phyloP scores from a whole-genome alignment of 2,888 invertebrate species.

The Brenthis hecate region DNA sequence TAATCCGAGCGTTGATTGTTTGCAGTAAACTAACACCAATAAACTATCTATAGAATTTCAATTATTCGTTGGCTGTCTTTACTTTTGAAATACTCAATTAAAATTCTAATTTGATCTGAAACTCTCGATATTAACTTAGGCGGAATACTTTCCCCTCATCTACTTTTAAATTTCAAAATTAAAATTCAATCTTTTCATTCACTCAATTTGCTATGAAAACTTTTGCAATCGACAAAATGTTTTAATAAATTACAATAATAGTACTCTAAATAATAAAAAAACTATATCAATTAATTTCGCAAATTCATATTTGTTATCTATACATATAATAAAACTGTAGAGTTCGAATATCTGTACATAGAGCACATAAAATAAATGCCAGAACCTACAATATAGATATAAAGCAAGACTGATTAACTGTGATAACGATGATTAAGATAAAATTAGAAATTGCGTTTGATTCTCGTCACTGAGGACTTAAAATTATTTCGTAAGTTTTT shows the following conservation, averaged over 20 bases:
- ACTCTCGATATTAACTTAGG: slow-evolving; percentile 30
- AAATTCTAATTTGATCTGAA: slow-evolving; percentile 37
- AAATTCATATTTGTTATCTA: too few species aligned
- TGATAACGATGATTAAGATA: too few species aligned
- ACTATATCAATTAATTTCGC: too few species aligned
- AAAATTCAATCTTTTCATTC: slow-evolving; percentile 22
- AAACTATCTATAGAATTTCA: slow-evolving; percentile 34
- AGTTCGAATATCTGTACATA: too few species aligned
- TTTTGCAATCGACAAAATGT: neutral
- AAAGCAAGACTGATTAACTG: too few species aligned
- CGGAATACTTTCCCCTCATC: slow-evolving; percentile 19
- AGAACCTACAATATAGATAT: too few species aligned
- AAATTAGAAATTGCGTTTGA: neutral
- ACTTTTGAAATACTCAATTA: slow-evolving; percentile 37
- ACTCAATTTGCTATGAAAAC: slow-evolving; percentile 2
- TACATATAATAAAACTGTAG: too few species aligned
- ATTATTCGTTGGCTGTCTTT: slow-evolving; percentile 35
- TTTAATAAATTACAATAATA: too few species aligned
- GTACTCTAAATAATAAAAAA: too few species aligned
- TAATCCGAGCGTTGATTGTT: slow-evolving; percentile 31
- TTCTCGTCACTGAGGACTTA: neutral
- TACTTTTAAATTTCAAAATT: slow-evolving; percentile 25
- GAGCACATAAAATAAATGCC: too few species aligned
- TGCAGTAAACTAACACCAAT: slow-evolving; percentile 27
- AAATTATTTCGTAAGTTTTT: slow-evolving; percentile 34